Conservation (phyloP, 2,797 vertebrate genomes). For the Dipus sagitta region DNA sequence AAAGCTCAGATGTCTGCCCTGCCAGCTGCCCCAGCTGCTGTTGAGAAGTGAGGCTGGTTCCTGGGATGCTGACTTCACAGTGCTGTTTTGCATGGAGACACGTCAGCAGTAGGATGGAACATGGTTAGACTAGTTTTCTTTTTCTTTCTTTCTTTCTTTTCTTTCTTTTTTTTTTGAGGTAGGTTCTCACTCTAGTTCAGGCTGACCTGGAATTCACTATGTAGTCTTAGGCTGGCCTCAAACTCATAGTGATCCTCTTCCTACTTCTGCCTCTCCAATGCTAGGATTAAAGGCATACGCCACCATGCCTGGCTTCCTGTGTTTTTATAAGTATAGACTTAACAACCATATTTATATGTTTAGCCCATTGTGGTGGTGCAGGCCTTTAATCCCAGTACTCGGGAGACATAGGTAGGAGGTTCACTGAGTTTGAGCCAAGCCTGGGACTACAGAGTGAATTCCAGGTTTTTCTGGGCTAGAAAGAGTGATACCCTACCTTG, state of each 20-base stretch:
- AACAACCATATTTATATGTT: not conserved
- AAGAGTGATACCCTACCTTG: no score
- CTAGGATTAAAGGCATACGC: slow-evolving; percentile 22
- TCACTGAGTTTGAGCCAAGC: no score
- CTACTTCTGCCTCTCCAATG: not conserved
- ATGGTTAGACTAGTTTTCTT: slow-evolving; percentile 5
- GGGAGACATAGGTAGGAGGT: no score
- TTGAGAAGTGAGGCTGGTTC: slow-evolving; percentile 46
- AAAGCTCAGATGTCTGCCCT: slow-evolving; percentile 37
- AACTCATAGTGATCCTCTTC: no score
- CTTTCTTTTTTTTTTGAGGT: no score
- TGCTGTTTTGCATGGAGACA: slow-evolving; percentile 4
- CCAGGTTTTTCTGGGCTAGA: no score
- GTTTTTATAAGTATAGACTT: slow-evolving; percentile 55
- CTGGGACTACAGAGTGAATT: no score
- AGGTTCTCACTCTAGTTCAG: no score
- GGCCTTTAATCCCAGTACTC: no score
- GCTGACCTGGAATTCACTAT: no score
- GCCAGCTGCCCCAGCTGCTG: not conserved
- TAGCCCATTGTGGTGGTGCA: no score
- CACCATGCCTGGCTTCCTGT: not conserved
- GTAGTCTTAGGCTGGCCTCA: no score
- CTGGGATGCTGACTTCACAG: slow-evolving; percentile 42
- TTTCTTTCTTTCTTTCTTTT: not conserved
- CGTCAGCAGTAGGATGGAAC: not conserved